These are phyloP conservation scores for Pyrochroa serraticornis DNA, from an alignment of 2,888 invertebrate genomes.

Conservation along the genomic window DNA sequence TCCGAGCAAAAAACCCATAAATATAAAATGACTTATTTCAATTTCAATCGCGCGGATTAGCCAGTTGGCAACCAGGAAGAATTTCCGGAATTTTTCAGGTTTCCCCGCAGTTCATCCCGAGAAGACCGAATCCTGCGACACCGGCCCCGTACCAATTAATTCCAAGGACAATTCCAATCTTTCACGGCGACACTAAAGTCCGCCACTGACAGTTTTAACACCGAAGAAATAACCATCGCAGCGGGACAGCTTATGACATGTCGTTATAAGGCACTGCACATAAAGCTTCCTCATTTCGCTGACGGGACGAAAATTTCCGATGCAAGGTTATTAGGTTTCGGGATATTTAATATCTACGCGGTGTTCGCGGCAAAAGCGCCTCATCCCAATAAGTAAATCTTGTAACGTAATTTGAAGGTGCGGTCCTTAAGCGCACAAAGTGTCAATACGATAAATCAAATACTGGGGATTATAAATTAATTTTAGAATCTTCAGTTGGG, in stretches of 20 bases:
- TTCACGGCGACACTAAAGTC: constrained; percentile 31
- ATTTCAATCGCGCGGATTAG: constrained; percentile 11
- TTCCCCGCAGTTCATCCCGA: constrained; percentile 1
- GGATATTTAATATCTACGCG: neutral
- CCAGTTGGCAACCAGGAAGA: constrained; percentile 14
- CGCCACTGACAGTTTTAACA: constrained; percentile 34
- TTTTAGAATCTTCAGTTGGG: too few relatives aligned
- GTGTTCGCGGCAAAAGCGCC: too few relatives aligned
- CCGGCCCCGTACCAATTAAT: constrained; percentile 35
- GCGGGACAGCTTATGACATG: constrained; percentile 32
- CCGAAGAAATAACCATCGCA: constrained; percentile 32
- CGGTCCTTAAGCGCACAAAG: too few relatives aligned
- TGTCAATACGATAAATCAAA: too few relatives aligned
- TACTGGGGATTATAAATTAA: too few relatives aligned
- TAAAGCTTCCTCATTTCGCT: constrained; percentile 27
- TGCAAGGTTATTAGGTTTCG: constrained; percentile 19
- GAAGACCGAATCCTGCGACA: constrained; percentile 23
- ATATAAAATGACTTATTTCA: constrained; percentile 27
- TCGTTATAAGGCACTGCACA: constrained; percentile 23
- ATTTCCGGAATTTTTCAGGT: constrained; percentile 6
- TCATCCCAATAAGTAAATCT: too few relatives aligned
- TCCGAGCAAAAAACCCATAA: constrained; percentile 23
- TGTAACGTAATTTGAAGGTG: too few relatives aligned
- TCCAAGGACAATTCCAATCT: constrained; percentile 34
- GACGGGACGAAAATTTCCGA: constrained; percentile 4